Evolutionary conservation across 2,797 vertebrate species (phyloP), one percentile per base, ranked within the genome.

Genomic region (Chaunax sp.): DNA sequence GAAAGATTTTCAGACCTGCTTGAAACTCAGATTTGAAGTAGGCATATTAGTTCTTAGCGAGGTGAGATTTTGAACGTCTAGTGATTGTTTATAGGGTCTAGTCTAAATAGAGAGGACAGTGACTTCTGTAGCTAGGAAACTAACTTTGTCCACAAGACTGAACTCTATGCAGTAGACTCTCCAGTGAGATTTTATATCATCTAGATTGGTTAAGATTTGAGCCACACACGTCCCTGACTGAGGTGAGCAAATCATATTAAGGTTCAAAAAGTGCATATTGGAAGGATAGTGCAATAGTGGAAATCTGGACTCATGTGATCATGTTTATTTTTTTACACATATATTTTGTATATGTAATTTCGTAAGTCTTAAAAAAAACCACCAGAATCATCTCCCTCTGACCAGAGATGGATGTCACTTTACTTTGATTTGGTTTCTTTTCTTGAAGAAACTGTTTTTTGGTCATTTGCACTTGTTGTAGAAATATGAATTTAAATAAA

Each of bases 281-380:
- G 69, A 85, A 87, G 80, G 88, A 92, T 86, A 78, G 92, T 93
- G 92, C 92, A 94, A 88, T 92, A 90, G 86, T 64, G 78, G 66
- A 87, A 92, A 92, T 91, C 88, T 66, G 88, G 85, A 93, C 87
- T 89, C 90, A 90, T 86, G 75, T 84, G 83, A 86, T 84, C 88
- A 92, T 86, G 81, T 93, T 94, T 93, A 93, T 94, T 94, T 94
- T 94, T 93, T 90, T 93, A 94, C 87, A 87, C 90, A 89, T 90
- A 90, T 93, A 92, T 92, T 93, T 92, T 92, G 78, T 93, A 90
- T 92, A 91, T 89, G 85, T 89, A 85, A 88, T 84, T 90, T 91
- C 80, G 83, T 87, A 90, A 76, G 78, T 89, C 82, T 73, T 77
- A 60, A 19, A 60, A 50, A 73, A 77, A 76, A 73, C 59, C 78